Evolutionary conservation across 2,113 vertebrate genomes (phyloP), one percentile per base, ranked within the genome.

Genomic region (Alexandromys fortis): DNA sequence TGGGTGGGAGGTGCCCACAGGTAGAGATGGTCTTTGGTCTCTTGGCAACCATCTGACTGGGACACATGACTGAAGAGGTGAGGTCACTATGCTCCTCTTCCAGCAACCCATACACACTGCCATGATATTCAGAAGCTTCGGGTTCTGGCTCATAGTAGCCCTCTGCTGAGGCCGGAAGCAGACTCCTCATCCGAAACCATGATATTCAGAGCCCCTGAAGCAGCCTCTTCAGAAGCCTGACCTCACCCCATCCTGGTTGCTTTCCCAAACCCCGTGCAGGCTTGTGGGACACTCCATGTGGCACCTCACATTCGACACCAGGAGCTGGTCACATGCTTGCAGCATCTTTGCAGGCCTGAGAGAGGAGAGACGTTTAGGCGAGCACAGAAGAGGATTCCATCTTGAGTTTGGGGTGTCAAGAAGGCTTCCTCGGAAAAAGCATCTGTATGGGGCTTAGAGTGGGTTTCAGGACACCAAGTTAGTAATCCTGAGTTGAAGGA

Each of bases 231-330:
- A 68, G 67, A 68, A 68, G 67, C 63, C 55, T 2, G 45, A 3
- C 7, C 16, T 12, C 33, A 19, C 24, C 35, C 33, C 24, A 1
- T 7, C n/a, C 0, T 3, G n/a, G 10, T 4, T 5, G 14, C 42
- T 65, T 42, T 65, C 8, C 45, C n/a, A 17, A 55, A 30, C 33
- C 6, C 45, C 13, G 45, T 38, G 45, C 73, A 19, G 10, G 45
- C 63, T 26, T 33, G 21, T 4, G 3, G 6, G 58, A 58, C 11
- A 81, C 24, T 7, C 4, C 9, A 3, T 7, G 12, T 7, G 49
- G 30, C 24, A 42, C 42, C 52, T 0, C 1, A 45, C 75, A 16
- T 7, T 26, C 14, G 21, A 52, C 3, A 7, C 17, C 47, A 33
- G 52, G 9, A 75, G 30, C 17, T 28, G 13, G 30, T 3, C 12